These are phyloP conservation scores for Paratilapia polleni DNA, from an alignment of 2,113 vertebrate species.

Conservation along the genomic window DNA sequence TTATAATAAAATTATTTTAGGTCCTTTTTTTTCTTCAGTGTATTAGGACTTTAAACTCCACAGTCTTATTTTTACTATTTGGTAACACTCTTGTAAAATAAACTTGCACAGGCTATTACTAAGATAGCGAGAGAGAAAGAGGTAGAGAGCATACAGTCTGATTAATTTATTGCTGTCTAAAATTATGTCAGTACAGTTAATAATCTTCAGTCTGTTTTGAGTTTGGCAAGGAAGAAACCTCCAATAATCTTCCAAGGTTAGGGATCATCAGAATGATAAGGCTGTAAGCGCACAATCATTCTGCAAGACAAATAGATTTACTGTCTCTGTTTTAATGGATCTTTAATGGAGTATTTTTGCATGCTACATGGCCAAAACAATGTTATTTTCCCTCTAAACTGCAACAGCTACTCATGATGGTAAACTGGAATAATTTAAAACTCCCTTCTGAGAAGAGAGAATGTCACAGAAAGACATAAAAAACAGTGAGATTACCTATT, in stretches of 20 bases:
- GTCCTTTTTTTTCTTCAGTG: too few relatives aligned
- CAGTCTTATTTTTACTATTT: too few relatives aligned
- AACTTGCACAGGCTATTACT: too few relatives aligned
- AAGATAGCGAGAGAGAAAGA: neutral
- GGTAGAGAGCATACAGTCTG: neutral
- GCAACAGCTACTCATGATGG: neutral
- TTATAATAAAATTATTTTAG: too few relatives aligned
- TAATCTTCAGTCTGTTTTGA: neutral
- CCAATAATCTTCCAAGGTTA: neutral
- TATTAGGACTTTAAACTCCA: too few relatives aligned
- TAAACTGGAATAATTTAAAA: neutral
- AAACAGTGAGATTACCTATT: slow-evolving; percentile 2
- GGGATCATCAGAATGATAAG: neutral
- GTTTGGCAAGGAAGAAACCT: neutral
- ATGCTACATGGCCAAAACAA: neutral
- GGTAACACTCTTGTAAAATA: neutral
- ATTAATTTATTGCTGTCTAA: neutral
- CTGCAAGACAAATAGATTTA: neutral
- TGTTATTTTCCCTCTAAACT: neutral
- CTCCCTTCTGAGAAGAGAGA: neutral
- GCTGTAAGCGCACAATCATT: neutral
- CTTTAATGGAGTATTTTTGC: neutral
- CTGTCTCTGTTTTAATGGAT: neutral
- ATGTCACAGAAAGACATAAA: neutral
- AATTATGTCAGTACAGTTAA: neutral